These are phyloP conservation scores for Ailuropoda melanoleuca DNA, from an alignment of 2,113 vertebrate species.

Conservation along the genomic window DNA sequence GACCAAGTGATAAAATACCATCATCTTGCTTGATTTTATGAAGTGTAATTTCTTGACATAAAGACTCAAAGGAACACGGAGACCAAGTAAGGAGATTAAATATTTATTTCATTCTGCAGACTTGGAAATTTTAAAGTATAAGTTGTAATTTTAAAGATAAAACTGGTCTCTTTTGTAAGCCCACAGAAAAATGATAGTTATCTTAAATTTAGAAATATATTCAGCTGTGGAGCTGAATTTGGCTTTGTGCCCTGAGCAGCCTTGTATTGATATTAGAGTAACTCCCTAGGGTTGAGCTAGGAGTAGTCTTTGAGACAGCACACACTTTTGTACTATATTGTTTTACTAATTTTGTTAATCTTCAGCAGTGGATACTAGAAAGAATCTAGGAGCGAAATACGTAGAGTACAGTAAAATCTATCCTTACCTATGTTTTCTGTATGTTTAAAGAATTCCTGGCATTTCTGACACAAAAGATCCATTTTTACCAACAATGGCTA, in stretches of 20 bases:
- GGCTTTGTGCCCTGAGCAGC: neutral
- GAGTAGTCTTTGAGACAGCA: slow-evolving; percentile 68
- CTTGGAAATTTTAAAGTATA: slow-evolving; percentile 31
- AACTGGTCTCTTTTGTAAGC: neutral
- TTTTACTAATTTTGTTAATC: slow-evolving; percentile 67
- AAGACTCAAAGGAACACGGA: slow-evolving; percentile 4
- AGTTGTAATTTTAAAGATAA: slow-evolving; percentile 3
- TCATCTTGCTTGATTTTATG: slow-evolving; percentile 25
- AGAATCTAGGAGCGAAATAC: slow-evolving; percentile 32
- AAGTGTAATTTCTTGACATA: slow-evolving; percentile 6
- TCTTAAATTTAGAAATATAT: neutral
- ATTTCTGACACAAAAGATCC: neutral
- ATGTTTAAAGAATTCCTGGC: neutral
- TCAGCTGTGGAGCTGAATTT: neutral
- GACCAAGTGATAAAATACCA: slow-evolving; percentile 51
- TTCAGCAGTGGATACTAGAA: slow-evolving; percentile 62
- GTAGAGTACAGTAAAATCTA: slow-evolving; percentile 16
- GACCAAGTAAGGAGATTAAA: slow-evolving; percentile 1
- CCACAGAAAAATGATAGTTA: neutral
- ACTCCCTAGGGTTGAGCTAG: slow-evolving; percentile 53
- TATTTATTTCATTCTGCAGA: slow-evolving; percentile 1
- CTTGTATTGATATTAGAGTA: neutral
- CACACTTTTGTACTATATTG: slow-evolving; percentile 45
- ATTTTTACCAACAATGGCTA: neutral
- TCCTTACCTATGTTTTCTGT: slow-evolving; percentile 5